Evolutionary conservation across 2,888 invertebrate genomes (phyloP), one percentile per base, ranked within the genome.

Genomic region (Leptodirus hochenwartii): DNA sequence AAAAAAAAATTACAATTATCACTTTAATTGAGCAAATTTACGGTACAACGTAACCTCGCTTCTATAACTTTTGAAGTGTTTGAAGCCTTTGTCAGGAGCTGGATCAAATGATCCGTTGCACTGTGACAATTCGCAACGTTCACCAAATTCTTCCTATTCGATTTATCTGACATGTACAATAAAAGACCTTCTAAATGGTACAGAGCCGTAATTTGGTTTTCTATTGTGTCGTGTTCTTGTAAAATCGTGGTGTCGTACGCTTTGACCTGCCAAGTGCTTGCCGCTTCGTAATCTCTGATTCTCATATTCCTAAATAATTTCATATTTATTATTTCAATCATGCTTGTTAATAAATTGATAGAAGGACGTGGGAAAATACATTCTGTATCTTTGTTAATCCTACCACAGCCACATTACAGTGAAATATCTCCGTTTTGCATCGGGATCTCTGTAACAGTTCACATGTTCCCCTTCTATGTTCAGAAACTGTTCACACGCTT

Each of bases 391-490:
- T n/a, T n/a, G n/a, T n/a, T n/a, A n/a, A n/a, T n/a, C 31, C 35
- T 49, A 69, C 71, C 69, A 61, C 15, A 71, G 51, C 70, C 70
- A 71, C 59, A 69, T 63, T 25, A 53, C 53, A 4, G 60, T 59
- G 33, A 62, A 61, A 40, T 65, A 65, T 43, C 65, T 55, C 44
- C 52, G 60, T 31, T 62, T 61, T 0, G 66, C 62, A 34, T 63
- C 61, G 0, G 61, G 57, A 34, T 64, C 61, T 35, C 58, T 51
- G 0, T 60, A 30, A 16, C 49, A 51, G 4, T 51, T 39, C 34
- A 59, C 43, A 13, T 58, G 56, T 29, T 64, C 61, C 3, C 64
- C 63, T 39, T 64, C 62, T 35, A 58, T 56, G 36, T 62, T 58
- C 46, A 60, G 62, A 48, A 62, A 68, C 39, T 52, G 52, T 42